Evolutionary conservation across 1,140 invertebrate genomes (phyloP), one percentile per base, ranked within the genome.

Genomic region (Drosophila kurseongensis): DNA sequence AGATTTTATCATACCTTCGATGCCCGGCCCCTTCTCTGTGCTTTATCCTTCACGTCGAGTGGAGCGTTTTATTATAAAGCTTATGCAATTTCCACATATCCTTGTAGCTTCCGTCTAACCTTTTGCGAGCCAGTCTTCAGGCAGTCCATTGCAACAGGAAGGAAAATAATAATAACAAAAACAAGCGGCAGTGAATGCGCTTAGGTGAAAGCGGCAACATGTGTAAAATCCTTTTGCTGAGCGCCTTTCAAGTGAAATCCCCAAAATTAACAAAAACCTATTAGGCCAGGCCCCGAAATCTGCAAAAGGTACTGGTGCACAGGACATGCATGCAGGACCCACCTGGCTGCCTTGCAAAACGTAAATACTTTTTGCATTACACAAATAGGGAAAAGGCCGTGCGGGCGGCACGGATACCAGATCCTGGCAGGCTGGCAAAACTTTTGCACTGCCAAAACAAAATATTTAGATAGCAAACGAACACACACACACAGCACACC

Each of bases 181-280:
- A 14, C 14, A 44, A 23, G 61, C 23, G 8, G 23, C 35, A 45
- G 48, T 32, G 50, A 58, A 71, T 58, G 75, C 36, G 74, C 62
- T 67, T 57, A 74, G 40, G 58, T 51, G 13, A 56, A 58, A 79
- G 41, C 61, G 61, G 82, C 66, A 86, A 79, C 83, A 88, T 86
- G 78, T 82, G 83, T 69, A 74, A 47, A 69, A 79, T 66, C 62
- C 78, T 50, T 75, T 81, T 75, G 68, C 67, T 48, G 65, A 86
- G 78, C 63, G 63, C 66, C 66, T 80, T 73, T 78, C 59, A 74
- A 74, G 73, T 44, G 56, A 85, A 86, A 86, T 78, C 65, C 66
- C 75, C 52, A 83, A 88, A 88, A 88, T 88, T 88, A 88, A 88
- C 84, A 88, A 89, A 88, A 88, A 88, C 84, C 80, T 88, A 88